Conservation (phyloP, 2,797 vertebrate genomes). For the Sciaenops ocellatus region DNA sequence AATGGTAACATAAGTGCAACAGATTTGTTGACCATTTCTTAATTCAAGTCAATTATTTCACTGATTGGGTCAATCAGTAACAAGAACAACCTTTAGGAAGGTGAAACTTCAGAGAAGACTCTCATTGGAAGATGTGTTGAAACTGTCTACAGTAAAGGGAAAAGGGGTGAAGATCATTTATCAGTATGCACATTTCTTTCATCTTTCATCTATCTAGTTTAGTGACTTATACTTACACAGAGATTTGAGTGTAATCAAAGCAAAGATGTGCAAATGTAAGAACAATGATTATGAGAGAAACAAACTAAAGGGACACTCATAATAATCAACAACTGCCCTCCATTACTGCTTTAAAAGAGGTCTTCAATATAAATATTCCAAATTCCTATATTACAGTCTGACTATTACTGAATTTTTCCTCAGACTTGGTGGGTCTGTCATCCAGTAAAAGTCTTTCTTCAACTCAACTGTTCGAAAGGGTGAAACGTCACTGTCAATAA, state of each 20-base stretch:
- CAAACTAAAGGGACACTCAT: neutral
- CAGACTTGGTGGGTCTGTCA: neutral
- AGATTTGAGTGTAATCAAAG: neutral
- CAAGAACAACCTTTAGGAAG: neutral
- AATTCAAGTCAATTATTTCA: neutral
- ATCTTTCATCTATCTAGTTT: slow-evolving; percentile 10
- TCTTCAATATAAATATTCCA: neutral
- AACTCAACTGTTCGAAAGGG: neutral
- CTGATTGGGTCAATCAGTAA: neutral
- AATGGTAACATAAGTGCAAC: neutral
- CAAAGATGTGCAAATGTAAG: neutral
- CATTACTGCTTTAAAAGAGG: neutral
- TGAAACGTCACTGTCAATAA: neutral
- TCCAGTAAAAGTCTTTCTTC: neutral
- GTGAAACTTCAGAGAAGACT: neutral
- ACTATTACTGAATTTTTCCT: neutral
- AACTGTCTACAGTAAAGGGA: neutral
- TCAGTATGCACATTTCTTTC: neutral
- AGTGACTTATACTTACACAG: neutral
- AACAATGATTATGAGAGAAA: neutral
- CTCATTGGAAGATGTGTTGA: neutral
- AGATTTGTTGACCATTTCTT: neutral
- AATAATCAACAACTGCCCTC: neutral
- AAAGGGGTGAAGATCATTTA: neutral
- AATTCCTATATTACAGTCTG: neutral